These are phyloP conservation scores for Talpa occidentalis DNA, from an alignment of 2,113 vertebrate species.

Conservation along the genomic window DNA sequence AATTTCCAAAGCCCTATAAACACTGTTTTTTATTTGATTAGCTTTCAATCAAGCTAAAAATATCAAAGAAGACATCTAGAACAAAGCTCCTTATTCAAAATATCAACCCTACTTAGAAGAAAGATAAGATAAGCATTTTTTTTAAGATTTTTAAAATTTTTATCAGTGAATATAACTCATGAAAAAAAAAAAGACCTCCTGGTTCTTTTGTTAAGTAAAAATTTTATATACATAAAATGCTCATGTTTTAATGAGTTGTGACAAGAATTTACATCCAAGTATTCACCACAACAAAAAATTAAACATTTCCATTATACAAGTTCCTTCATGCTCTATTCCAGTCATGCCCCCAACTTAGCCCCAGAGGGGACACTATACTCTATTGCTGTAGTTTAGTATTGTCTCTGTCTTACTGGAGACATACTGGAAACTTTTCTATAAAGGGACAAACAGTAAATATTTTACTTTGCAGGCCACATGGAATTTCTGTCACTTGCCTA, in stretches of 20 bases:
- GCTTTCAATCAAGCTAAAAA: slow-evolving; percentile 68
- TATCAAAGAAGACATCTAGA: slow-evolving; percentile 57
- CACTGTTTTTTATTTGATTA: slow-evolving; percentile 68
- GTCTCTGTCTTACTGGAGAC: background rate
- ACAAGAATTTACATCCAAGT: slow-evolving; percentile 31
- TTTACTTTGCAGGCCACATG: background rate
- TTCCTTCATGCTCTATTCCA: background rate
- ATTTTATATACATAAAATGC: slow-evolving; percentile 22
- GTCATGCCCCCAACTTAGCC: no score
- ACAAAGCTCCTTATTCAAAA: slow-evolving; percentile 63
- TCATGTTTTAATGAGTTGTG: slow-evolving; percentile 50
- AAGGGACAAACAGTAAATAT: background rate
- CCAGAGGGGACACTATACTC: background rate
- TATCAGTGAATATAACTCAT: slow-evolving; percentile 33
- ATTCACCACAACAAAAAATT: background rate
- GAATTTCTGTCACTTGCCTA: background rate
- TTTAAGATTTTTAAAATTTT: slow-evolving; percentile 48
- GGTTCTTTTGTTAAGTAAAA: slow-evolving; percentile 35
- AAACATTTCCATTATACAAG: background rate
- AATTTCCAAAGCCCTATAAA: slow-evolving; percentile 61
- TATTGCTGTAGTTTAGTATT: background rate
- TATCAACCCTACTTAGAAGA: slow-evolving; percentile 34
- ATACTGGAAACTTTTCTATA: background rate
- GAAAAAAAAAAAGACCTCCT: background rate
- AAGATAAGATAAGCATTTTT: slow-evolving; percentile 51